Evolutionary conservation across 2,888 invertebrate species (phyloP).

Genomic region (Cacoxenus indagator): DNA sequence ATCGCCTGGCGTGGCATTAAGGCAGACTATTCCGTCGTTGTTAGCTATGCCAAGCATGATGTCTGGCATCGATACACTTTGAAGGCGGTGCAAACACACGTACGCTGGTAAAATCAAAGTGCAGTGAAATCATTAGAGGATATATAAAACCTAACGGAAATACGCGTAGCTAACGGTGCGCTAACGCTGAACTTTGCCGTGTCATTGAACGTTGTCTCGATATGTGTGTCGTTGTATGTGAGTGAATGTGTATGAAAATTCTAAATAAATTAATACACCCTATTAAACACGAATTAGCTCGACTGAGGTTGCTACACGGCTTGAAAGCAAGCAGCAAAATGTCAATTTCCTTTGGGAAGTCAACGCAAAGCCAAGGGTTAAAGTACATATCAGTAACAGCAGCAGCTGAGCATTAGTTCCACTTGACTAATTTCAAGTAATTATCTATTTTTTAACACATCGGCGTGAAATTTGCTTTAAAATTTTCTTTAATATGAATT

Average conservation of each 20-base stretch:
- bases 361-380: conserved; percentile 47
- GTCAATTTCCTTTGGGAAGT: conserved; percentile 36
- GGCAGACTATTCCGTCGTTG: background rate
- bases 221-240: conserved; percentile 32
- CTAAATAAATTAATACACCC: conserved; percentile 52
- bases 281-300: conserved; percentile 57
- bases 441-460: conserved; percentile 45
- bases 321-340: conserved; percentile 18
- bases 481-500: background rate
- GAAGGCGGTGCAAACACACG: background rate
- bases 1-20: too few species aligned
- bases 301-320: background rate
- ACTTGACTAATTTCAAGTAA: conserved; percentile 37
- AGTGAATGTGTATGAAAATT: conserved; percentile 16
- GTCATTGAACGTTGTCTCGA: conserved; percentile 54
- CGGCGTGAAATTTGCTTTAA: conserved; percentile 4
- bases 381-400: conserved; percentile 36
- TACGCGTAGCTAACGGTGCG: conserved; percentile 33
- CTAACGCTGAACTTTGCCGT: conserved; percentile 50
- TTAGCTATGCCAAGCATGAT: background rate
- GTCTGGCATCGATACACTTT: background rate
- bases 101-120: conserved; percentile 11
- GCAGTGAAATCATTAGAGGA: conserved; percentile 10
- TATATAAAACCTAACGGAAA: conserved; percentile 2
- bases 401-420: conserved; percentile 42